These are phyloP conservation scores for Poecilia velifera DNA, from an alignment of 2,797 vertebrate genomes.

Conservation along the genomic window DNA sequence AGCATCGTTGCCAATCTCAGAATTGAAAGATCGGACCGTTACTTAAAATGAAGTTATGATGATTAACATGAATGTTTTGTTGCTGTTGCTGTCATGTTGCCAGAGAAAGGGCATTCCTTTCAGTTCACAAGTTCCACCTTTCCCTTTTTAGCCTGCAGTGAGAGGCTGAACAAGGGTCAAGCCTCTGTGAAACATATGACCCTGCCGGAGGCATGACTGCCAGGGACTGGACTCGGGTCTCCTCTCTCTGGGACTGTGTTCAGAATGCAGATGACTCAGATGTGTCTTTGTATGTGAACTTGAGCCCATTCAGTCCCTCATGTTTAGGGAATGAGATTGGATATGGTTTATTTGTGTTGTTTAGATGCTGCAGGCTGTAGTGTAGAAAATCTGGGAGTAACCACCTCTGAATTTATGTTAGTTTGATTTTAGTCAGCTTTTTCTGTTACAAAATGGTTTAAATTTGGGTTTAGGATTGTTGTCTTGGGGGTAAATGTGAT, in stretches of 20 bases:
- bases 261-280: conserved; percentile 2
- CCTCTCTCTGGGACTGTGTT: conserved; percentile 1
- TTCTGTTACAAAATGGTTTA: background rate
- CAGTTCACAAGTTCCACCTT: conserved; percentile 1
- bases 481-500: background rate
- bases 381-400: background rate
- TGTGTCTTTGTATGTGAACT: background rate
- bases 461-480: background rate
- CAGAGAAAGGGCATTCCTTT: conserved; percentile 9
- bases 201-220: conserved; percentile 14
- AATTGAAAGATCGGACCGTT: background rate
- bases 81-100: background rate
- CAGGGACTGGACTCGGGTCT: background rate
- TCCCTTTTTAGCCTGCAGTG: conserved; percentile 8
- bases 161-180: background rate
- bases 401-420: background rate
- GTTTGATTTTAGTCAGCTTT: background rate
- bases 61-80: background rate
- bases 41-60: background rate
- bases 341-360: background rate
- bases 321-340: background rate
- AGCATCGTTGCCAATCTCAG: background rate
- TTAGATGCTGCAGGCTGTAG: background rate
- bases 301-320: background rate
- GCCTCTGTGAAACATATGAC: conserved; percentile 1